Conservation (phyloP, 2,797 vertebrate species). For the Lepus oiostolus region DNA sequence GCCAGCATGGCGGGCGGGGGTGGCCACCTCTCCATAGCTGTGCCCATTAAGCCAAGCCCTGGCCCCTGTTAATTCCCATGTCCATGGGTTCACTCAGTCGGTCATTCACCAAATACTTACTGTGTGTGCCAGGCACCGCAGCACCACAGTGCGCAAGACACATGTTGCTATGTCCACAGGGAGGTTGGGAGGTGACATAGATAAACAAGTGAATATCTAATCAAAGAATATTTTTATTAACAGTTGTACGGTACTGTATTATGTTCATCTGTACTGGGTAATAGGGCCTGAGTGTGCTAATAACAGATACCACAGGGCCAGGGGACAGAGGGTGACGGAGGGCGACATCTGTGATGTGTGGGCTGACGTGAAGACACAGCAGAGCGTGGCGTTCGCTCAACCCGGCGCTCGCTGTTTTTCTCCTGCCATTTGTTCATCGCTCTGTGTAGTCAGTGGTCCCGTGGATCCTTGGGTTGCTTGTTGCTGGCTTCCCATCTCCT, state of each 20-base stretch:
- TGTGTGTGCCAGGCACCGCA: not conserved
- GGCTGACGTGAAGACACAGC: not conserved
- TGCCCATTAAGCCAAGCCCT: not conserved
- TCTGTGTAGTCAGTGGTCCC: no score
- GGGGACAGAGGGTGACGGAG: not conserved
- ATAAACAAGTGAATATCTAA: conserved; percentile 7
- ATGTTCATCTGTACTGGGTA: not conserved
- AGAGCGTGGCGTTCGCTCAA: not conserved
- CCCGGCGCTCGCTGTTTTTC: not conserved
- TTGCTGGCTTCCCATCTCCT: not conserved
- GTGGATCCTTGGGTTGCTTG: not conserved
- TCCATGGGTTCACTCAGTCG: not conserved
- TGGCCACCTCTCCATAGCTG: not conserved
- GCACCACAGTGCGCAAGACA: not conserved
- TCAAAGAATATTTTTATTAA: not conserved
- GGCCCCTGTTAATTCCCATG: not conserved
- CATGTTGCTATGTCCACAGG: not conserved
- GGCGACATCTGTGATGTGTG: not conserved
- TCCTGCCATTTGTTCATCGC: not conserved
- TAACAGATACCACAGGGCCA: not conserved
- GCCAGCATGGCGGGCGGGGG: not conserved
- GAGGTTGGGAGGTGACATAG: not conserved
- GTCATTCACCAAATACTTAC: not conserved
- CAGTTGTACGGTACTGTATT: not conserved
- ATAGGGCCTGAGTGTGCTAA: not conserved